Evolutionary conservation across 2,797 vertebrate species (phyloP).

Genomic region (Sparus aurata): DNA sequence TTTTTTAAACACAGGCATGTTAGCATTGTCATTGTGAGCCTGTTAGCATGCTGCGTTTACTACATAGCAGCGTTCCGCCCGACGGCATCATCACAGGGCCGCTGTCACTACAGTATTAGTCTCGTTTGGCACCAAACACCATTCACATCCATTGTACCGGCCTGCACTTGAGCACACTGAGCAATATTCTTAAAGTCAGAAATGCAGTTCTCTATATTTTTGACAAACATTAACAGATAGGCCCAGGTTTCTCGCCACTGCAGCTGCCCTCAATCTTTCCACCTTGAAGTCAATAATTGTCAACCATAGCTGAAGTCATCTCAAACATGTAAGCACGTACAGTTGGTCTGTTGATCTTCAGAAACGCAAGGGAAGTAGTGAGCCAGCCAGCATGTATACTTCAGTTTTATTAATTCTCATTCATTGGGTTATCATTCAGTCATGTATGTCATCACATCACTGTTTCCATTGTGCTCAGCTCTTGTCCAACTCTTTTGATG

Average conservation of each 20-base stretch:
- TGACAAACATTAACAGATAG: background rate
- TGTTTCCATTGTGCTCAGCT: background rate
- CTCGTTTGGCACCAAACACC: background rate
- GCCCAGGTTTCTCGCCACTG: background rate
- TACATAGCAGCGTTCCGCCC: background rate
- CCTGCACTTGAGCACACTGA: background rate
- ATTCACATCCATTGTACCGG: too few relatives aligned
- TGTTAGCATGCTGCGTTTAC: background rate
- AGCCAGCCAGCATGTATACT: background rate
- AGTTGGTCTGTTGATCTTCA: background rate
- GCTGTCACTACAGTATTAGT: background rate
- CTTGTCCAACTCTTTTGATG: background rate
- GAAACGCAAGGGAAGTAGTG: background rate
- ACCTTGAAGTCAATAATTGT: background rate
- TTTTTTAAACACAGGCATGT: background rate
- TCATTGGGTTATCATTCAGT: background rate
- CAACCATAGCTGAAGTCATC: background rate
- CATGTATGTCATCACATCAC: background rate
- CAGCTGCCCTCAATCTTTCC: background rate
- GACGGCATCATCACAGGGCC: background rate
- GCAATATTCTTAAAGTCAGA: background rate
- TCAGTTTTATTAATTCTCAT: background rate
- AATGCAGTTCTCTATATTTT: background rate
- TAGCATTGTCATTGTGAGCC: too few relatives aligned
- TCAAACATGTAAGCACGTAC: background rate